Evolutionary conservation across 1,140 invertebrate species (phyloP), one percentile per base, ranked within the genome.

Genomic region (Drosophila tani): DNA sequence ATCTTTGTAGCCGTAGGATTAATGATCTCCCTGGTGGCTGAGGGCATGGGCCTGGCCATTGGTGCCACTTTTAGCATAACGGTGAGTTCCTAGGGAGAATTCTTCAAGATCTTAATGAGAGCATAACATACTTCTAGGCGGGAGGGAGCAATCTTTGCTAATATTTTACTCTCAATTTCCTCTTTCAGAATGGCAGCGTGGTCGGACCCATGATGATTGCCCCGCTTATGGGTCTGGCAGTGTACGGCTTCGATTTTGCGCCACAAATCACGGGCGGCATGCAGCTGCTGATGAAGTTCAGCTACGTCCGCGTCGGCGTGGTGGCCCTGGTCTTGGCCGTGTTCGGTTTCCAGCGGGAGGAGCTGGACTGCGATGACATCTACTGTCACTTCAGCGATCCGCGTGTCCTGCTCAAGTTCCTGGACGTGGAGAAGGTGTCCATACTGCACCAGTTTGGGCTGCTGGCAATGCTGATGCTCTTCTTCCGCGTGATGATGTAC

Each of bases 201-300:
- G 94, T 95, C 40, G 95, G 95, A 6, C 95, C 95, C 2, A 82
- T 95, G 59, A 91, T 94, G 0, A 94, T 95, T 19, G 95, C 95
- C 1, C 95, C 95, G 0, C 94, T 95, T 55, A 94, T 96, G 41
- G 95, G 95, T 3, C 90, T 96, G 12, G 95, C 95, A 1, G 94
- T 95, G 35, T 95, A 95, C 77, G 95, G 95, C 0, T 95, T 95
- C 73, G 95, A 96, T 85, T 95, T 95, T 93, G 95, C 95, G 0
- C 93, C 94, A 27, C 93, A 93, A 29, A 95, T 96, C 19, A 93
- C 95, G 0, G 91, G 93, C 21, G 74, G 93, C 12, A 95, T 95
- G 94, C 94, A 94, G 65, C 81, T 94, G 2, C 62, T 95, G 0
- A 95, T 96, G 94, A 95, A 95, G 80, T 93, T 93, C 3, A 95